phyloP scores from a whole-genome alignment of 2,888 invertebrate species.

The Taphrorychus bicolor region DNA sequence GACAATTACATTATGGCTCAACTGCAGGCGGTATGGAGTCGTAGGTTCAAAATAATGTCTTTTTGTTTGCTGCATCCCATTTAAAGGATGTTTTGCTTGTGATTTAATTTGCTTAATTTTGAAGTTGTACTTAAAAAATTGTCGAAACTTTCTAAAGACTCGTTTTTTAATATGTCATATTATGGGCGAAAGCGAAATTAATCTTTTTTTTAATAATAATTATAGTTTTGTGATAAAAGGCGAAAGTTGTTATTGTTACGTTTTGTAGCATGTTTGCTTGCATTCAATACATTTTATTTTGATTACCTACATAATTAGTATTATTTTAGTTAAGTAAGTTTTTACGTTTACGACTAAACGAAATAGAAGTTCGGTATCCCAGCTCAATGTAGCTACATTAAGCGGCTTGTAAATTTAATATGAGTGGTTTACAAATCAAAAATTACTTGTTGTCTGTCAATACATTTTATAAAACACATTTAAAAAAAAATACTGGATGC shows the following conservation, averaged over 20 bases:
- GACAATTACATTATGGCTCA: not conserved
- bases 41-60: not conserved
- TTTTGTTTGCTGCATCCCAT: not conserved
- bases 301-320: not conserved
- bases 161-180: not conserved
- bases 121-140: constrained; percentile 11
- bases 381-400: too few relatives aligned
- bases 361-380: not conserved
- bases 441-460: too few relatives aligned
- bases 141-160: not conserved
- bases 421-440: too few relatives aligned
- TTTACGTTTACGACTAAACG: not conserved
- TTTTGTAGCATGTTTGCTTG: not conserved
- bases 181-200: too few relatives aligned
- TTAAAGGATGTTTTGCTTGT: not conserved
- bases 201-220: too few relatives aligned
- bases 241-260: constrained; percentile 24
- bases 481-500: too few relatives aligned
- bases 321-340: not conserved
- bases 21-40: not conserved
- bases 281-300: not conserved
- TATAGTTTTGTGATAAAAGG: too few relatives aligned
- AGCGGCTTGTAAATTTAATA: too few relatives aligned
- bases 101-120: not conserved
- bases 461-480: too few relatives aligned